Evolutionary conservation across 1,140 invertebrate genomes (phyloP).

Genomic region (Papilio xuthus): DNA sequence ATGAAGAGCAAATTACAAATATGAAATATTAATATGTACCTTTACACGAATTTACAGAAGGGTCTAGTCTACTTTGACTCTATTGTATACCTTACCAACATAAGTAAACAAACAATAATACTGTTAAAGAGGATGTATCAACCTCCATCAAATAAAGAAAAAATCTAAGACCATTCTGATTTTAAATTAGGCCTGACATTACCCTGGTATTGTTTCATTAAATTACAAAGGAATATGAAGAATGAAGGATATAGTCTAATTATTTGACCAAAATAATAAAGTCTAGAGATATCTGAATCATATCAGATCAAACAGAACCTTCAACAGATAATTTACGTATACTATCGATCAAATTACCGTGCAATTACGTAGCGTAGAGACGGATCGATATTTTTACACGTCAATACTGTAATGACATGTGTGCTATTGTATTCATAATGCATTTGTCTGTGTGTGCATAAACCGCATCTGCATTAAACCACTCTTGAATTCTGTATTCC

Average conservation of each 20-base stretch:
- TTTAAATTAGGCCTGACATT: too few relatives aligned
- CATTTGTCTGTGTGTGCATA: constrained; percentile 48
- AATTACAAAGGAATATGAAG: too few relatives aligned
- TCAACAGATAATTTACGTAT: constrained; percentile 6
- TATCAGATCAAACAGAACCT: not conserved
- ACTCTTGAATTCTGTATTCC: constrained; percentile 68
- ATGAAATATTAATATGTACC: not conserved
- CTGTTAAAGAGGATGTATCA: too few relatives aligned
- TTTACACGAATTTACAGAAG: too few relatives aligned
- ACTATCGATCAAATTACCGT: not conserved
- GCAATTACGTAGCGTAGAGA: not conserved
- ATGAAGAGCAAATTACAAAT: constrained; percentile 4
- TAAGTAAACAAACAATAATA: not conserved
- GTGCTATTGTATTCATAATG: constrained; percentile 51
- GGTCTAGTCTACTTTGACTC: too few relatives aligned
- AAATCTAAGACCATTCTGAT: too few relatives aligned
- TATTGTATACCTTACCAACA: too few relatives aligned
- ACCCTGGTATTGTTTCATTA: too few relatives aligned
- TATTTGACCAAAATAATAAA: not conserved
- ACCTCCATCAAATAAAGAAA: too few relatives aligned
- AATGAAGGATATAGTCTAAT: too few relatives aligned
- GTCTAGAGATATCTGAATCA: not conserved
- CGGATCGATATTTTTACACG: constrained; percentile 32
- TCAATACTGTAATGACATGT: constrained; percentile 38
- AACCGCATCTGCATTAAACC: constrained; percentile 56